A percentile compares a stretch with the other conserved stretches of the same genome.
Evolutionary conservation across 2,797 vertebrate genomes (phyloP).

Genomic region (Lepilemur septentrionalis): DNA sequence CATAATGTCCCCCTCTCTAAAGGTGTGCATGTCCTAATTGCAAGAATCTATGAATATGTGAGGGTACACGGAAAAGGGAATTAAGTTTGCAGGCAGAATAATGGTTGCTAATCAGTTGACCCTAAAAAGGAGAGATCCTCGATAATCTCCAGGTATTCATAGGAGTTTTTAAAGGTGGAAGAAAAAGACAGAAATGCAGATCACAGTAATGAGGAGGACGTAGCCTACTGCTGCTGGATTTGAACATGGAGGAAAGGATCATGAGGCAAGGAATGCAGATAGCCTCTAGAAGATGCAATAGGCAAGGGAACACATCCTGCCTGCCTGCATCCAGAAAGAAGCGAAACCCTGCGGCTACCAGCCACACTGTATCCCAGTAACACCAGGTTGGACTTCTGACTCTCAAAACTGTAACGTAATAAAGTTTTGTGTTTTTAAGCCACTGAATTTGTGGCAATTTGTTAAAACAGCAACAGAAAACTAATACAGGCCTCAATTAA

Average conservation of each 20-base stretch:
- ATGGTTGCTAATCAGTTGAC: background rate
- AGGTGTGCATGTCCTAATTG: background rate
- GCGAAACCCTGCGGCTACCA: fast-evolving
- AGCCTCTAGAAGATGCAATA: background rate
- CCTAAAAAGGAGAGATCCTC: background rate
- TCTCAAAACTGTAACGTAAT: background rate
- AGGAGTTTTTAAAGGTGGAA: background rate
- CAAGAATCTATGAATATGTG: background rate
- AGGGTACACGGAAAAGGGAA: background rate
- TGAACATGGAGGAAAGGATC: background rate
- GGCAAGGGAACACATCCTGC: background rate
- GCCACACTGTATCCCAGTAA: background rate
- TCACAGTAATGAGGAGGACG: background rate
- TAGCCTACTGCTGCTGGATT: background rate
- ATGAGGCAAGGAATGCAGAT: background rate
- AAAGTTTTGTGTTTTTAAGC: background rate
- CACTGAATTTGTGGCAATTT: background rate
- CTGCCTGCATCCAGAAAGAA: background rate
- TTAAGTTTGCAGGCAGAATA: background rate
- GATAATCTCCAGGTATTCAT: background rate
- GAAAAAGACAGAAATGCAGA: fast-evolving
- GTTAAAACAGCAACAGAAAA: background rate
- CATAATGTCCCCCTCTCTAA: fast-evolving
- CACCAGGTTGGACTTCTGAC: background rate
- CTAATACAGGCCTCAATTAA: background rate